phyloP scores from a whole-genome alignment of 1,140 invertebrate genomes.

The Drosophila dunni region DNA sequence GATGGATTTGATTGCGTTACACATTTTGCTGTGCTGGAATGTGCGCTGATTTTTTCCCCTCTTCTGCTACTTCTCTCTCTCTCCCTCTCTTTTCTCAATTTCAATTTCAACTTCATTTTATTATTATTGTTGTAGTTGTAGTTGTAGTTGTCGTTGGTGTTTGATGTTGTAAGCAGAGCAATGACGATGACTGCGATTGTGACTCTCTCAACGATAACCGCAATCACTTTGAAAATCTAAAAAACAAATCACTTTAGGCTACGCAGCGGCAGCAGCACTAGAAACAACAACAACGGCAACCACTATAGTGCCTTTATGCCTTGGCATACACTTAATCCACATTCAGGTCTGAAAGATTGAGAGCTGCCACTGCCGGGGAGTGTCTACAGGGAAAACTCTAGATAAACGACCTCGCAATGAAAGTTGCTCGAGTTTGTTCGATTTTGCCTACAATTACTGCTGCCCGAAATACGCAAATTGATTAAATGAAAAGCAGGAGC shows the following conservation, averaged over 20 bases:
- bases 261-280: slow-evolving; percentile 39
- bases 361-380: slow-evolving; percentile 5
- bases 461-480: slow-evolving; percentile 80
- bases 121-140: slow-evolving; percentile 40
- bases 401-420: slow-evolving; percentile 58
- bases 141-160: slow-evolving; percentile 28
- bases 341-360: slow-evolving; percentile 47
- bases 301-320: slow-evolving; percentile 53
- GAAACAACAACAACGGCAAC: slow-evolving; percentile 1
- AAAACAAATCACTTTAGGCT: slow-evolving; percentile 80
- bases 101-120: slow-evolving; percentile 54
- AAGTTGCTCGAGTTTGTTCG: slow-evolving; percentile 57
- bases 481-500: slow-evolving; percentile 62
- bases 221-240: slow-evolving; percentile 75
- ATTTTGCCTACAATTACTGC: slow-evolving; percentile 63
- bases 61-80: slow-evolving; percentile 2
- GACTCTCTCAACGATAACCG: slow-evolving; percentile 51
- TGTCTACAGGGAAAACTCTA: neutral
- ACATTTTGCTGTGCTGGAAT: slow-evolving; percentile 76
- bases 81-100: slow-evolving; percentile 33
- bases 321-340: slow-evolving; percentile 81
- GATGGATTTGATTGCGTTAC: slow-evolving; percentile 83
- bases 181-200: slow-evolving; percentile 57
- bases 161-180: slow-evolving; percentile 43
- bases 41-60: slow-evolving; percentile 70